Evolutionary conservation across 2,797 vertebrate genomes (phyloP), one percentile per base, ranked within the genome.

Genomic region (Capromys pilorides): DNA sequence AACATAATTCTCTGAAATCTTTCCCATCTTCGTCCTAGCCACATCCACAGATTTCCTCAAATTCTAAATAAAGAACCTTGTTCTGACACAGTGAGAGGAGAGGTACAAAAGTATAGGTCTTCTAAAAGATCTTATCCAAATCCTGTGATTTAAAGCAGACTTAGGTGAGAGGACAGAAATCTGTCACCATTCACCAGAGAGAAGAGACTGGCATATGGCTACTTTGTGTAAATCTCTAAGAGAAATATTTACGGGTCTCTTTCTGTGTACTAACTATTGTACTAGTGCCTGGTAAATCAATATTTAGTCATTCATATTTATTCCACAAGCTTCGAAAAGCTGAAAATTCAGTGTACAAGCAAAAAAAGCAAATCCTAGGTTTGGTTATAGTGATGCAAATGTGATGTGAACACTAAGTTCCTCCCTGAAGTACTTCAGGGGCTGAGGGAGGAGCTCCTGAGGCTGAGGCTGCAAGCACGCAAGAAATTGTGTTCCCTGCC

Each of bases 21-120:
- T 79, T 54, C 41, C 71, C 51, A 49, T 22, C 39, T 75, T 90
- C 22, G 51, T 28, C 71, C 12, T 82, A 66, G 12, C 36, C 31
- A 83, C 2, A 75, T 67, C 49, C 41, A 93, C 57, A 92, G 57
- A 79, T 78, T 84, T 86, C 54, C 94, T 73, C 39, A 64, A 24
- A 73, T 73, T 92, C 67, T 64, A 93, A 90, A 75, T 87, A 91
- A 95, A 90, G 49, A 90, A 67, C 21, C 22, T 62, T 41, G 64
- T 33, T 85, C 62, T 5, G 66, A 91, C 5, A 49, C 54, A 92
- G 61, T 81, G 77, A 90, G 14, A 4, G 11, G 8, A 59, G 12
- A 94, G 39, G 24, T n/a, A 19, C 41, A n/a, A 89, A 91, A 45
- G 24, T 28, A 0, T 62, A n/a, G 36, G 16, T 82, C 61, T 94